Evolutionary conservation across 1,140 invertebrate genomes (phyloP).

Genomic region (Meloidogyne chitwoodi): DNA sequence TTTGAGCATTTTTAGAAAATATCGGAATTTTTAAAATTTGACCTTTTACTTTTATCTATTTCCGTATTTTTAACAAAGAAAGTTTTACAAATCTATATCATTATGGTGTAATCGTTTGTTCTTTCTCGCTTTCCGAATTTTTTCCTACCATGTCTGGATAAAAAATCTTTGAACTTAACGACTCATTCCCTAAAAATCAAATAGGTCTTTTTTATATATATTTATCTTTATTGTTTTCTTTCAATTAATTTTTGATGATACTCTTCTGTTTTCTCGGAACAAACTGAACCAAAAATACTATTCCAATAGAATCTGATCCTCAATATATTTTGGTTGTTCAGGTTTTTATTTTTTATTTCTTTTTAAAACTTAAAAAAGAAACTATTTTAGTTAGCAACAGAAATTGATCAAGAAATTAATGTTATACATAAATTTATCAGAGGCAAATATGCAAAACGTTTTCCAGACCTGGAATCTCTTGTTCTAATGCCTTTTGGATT

Average conservation of each 20-base stretch:
- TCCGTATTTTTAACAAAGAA: not conserved
- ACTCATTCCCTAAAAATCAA: too few species aligned
- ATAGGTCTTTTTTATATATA: too few species aligned
- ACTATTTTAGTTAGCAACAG: constrained; percentile 46
- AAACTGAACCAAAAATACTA: constrained; percentile 30
- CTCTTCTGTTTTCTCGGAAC: not conserved
- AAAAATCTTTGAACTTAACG: too few species aligned
- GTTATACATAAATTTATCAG: constrained; percentile 90
- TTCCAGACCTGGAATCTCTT: constrained; percentile 93
- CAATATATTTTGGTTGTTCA: constrained; percentile 56
- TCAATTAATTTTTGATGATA: not conserved
- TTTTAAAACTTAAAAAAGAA: not conserved
- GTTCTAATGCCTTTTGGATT: constrained; percentile 73
- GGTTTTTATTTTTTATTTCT: constrained; percentile 27
- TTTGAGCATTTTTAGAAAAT: too few species aligned
- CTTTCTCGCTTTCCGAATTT: too few species aligned
- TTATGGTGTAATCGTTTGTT: too few species aligned
- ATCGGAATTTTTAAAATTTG: not conserved
- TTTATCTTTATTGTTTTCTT: not conserved
- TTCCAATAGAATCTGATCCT: constrained; percentile 53
- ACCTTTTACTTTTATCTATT: not conserved
- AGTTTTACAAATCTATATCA: too few species aligned
- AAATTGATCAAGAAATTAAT: constrained; percentile 59
- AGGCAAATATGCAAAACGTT: constrained; percentile 94
- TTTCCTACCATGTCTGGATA: too few species aligned